phyloP scores from a whole-genome alignment of 2,888 invertebrate species.

The Caenorhabditis parvicauda region DNA sequence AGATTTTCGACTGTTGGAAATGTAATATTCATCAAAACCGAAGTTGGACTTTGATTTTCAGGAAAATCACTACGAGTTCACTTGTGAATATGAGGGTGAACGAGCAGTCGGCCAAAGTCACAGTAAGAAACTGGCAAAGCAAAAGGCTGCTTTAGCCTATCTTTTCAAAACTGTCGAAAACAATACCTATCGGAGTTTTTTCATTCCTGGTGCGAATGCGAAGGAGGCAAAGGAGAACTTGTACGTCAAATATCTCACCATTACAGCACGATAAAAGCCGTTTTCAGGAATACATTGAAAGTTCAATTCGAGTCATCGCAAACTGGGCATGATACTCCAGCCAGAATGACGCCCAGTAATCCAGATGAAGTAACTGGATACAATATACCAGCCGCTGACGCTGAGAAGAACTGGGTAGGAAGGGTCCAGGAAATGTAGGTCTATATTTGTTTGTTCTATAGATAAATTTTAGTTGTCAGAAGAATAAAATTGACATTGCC shows the following conservation, averaged over 20 bases:
- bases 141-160: conserved; percentile 23
- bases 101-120: conserved; percentile 5
- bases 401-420: conserved; percentile 80
- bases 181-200: conserved; percentile 19
- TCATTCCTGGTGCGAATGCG: conserved; percentile 22
- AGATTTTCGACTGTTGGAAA: conserved; percentile 1
- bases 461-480: conserved; percentile 4
- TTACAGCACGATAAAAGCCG: too few relatives aligned
- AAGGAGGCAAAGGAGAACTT: conserved; percentile 32
- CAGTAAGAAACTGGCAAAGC: conserved; percentile 35
- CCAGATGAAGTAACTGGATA: neutral
- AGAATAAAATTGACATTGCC: conserved; percentile 84
- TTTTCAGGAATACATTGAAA: too few relatives aligned
- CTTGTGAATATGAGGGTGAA: conserved; percentile 7
- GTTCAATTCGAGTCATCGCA: too few relatives aligned
- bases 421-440: conserved; percentile 75
- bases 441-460: neutral
- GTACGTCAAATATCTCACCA: conserved; percentile 20
- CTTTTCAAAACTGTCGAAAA: conserved; percentile 14
- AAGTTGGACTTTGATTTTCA: neutral
- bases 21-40: neutral
- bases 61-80: conserved; percentile 13
- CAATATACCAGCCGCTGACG: neutral
- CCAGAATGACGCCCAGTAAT: too few relatives aligned
- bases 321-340: too few relatives aligned